Base-by-base conservation (phyloP, 2,888 invertebrate species). In the Machimus atricapillus region DNA sequence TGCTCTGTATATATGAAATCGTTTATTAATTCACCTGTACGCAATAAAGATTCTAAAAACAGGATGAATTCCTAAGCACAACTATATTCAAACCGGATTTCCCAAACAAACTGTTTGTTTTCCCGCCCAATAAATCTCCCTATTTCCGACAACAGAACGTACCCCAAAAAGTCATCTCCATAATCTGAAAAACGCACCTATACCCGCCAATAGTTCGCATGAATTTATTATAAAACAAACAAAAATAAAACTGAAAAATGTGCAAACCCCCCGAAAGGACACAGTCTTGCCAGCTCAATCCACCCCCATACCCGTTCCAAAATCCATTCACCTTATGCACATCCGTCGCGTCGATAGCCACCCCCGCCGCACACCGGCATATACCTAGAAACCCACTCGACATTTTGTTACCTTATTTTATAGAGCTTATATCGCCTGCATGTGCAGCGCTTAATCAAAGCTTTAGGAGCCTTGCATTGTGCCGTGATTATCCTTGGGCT, bases 401-500 rank as follows among this genome's bases (percentile, higher is more conserved):
- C 58, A 83, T 83, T 83, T 66, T 83, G 83, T 73, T 83, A 83
- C 83, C 83, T 83, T 83, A 83, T 83, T 83, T 83, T 43, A 83
- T 66, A 40, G 34, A 83, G 83, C 83, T 66, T 83, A 83, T 73
- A 83, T 83, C 66, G 40, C 83, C 40, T 83, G 83, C 83, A 83
- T 40, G 40, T 73, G 43, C 83, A 66, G 52, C 34, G 83, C 83
- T 83, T 83, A 83, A 83, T 83, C 83, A 83, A 83, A 83, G 83
- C 83, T 83, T 66, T 23, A 83, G 83, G 52, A 83, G 85, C 19
- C 74, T 85, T 78, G 78, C 73, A 66, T 82, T 85, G 56, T 76
- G 58, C 82, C 27, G 79, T 86, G 85, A 88, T 88, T 88, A 88
- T 88, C 87, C 88, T 88, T 88, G 87, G 86, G 86, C 34, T n/a